Evolutionary conservation across 2,888 invertebrate species (phyloP).

Genomic region (Graphium colonna): DNA sequence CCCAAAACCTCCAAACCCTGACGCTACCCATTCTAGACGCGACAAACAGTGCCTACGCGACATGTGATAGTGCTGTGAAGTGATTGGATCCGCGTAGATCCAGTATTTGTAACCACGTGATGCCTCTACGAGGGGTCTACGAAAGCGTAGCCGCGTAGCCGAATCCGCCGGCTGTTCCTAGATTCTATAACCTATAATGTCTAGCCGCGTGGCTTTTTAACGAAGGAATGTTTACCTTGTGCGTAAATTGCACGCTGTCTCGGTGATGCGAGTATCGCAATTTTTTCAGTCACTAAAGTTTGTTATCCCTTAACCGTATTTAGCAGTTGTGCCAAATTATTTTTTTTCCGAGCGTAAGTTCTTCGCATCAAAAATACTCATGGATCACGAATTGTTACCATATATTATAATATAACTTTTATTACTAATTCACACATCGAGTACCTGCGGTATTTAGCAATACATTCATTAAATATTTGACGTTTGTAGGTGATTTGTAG

Average conservation of each 20-base stretch:
- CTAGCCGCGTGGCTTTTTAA: conserved; percentile 12
- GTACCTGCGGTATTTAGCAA: conserved; percentile 7
- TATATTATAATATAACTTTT: not conserved
- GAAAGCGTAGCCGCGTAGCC: conserved; percentile 39
- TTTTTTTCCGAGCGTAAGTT: conserved; percentile 1
- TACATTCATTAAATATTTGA: conserved; percentile 40
- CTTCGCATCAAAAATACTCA: not conserved
- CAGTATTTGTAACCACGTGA: conserved; percentile 33
- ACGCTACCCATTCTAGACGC: too few species aligned
- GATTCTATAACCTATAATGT: conserved; percentile 24
- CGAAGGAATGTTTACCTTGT: conserved; percentile 1
- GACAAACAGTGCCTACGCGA: conserved; percentile 46
- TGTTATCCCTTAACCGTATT: not conserved
- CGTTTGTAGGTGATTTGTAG: conserved; percentile 43
- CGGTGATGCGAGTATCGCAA: not conserved
- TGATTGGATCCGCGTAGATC: conserved; percentile 30
- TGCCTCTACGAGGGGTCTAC: conserved; percentile 7
- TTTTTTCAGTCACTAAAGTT: not conserved
- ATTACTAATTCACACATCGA: not conserved
- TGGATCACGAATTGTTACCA: not conserved
- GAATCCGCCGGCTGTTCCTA: conserved; percentile 57
- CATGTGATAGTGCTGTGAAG: conserved; percentile 47
- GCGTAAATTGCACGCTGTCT: not conserved
- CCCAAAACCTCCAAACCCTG: too few species aligned
- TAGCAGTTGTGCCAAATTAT: conserved; percentile 10